phyloP scores from a whole-genome alignment of 2,797 vertebrate genomes.

The Cynopterus sphinx region DNA sequence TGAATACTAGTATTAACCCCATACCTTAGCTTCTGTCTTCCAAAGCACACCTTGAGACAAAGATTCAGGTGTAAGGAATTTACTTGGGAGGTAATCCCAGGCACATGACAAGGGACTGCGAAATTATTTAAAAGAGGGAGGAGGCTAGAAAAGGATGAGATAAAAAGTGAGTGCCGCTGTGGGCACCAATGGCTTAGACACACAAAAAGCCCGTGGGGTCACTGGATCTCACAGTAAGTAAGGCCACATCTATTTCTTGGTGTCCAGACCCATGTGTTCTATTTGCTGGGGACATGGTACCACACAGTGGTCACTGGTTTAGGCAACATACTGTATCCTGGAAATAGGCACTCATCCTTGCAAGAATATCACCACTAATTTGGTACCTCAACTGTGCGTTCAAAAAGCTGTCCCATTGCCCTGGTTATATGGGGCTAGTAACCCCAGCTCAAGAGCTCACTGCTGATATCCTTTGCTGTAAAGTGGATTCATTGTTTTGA shows the following conservation, averaged over 20 bases:
- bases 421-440: background rate
- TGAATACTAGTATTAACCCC: background rate
- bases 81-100: background rate
- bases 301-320: background rate
- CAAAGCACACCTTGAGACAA: background rate
- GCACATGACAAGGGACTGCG: background rate
- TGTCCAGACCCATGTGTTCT: background rate
- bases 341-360: background rate
- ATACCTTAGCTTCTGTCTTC: background rate
- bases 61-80: background rate
- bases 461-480: background rate
- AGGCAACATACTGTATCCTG: background rate
- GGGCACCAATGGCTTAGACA: background rate
- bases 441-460: background rate
- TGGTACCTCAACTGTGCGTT: background rate
- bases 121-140: background rate
- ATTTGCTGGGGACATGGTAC: background rate
- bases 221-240: background rate
- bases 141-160: background rate
- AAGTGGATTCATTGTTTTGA: background rate
- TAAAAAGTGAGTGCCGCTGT: background rate
- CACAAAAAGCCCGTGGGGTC: background rate
- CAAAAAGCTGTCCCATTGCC: background rate
- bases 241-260: background rate
- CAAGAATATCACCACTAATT: background rate